Evolutionary conservation across 2,113 vertebrate genomes (phyloP).

Genomic region (Rhea americana): DNA sequence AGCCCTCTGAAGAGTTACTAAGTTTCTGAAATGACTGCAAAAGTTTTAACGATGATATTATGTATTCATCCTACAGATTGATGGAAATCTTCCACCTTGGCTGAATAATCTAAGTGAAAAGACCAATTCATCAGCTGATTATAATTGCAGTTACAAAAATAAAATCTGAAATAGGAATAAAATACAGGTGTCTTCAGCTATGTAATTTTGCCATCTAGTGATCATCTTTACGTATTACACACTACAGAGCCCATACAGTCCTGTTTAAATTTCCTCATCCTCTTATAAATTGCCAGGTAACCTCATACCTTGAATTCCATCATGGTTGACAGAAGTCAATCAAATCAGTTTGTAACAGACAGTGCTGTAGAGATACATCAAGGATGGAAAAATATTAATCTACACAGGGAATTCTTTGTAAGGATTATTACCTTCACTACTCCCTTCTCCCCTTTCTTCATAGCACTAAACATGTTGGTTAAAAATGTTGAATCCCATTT

Average conservation of each 20-base stretch:
- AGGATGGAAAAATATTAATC: background rate
- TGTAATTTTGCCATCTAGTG: conserved; percentile 76
- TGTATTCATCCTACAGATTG: conserved; percentile 1
- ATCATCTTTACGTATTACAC: background rate
- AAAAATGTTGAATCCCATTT: background rate
- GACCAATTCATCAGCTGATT: background rate
- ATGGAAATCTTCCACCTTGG: conserved; percentile 1
- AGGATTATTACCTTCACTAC: background rate
- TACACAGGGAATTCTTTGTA: background rate
- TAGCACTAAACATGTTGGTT: background rate
- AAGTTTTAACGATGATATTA: conserved; percentile 30
- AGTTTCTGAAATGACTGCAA: conserved; percentile 14
- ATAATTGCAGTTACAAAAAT: background rate
- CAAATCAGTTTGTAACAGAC: background rate
- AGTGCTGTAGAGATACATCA: background rate
- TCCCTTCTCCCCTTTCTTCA: background rate
- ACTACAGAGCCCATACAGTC: fast-evolving
- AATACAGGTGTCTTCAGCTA: background rate
- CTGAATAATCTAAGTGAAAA: background rate
- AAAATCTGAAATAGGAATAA: background rate
- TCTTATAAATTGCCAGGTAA: background rate
- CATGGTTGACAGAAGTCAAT: background rate
- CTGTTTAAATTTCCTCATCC: background rate
- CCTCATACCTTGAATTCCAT: fast-evolving
- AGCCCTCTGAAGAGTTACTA: background rate